Conservation (phyloP, 2,888 invertebrate genomes). For the Quadroppia sp. region DNA sequence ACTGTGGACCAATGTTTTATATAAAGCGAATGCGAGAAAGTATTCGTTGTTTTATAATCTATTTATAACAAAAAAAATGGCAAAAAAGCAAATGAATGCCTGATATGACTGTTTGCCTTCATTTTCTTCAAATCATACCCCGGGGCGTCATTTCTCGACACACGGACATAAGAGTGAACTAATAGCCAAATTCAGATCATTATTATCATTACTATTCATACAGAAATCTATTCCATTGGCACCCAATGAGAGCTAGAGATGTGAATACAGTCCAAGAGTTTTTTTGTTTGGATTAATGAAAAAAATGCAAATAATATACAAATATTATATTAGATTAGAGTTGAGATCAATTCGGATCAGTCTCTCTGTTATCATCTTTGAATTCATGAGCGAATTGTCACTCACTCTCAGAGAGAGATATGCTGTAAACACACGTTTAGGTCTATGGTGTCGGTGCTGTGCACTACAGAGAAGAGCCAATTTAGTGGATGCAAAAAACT, state of each 20-base stretch:
- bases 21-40: constrained; percentile 6
- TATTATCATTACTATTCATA: neutral
- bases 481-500: neutral
- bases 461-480: constrained; percentile 3
- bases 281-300: too few species aligned
- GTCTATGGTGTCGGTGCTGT: neutral
- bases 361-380: too few species aligned
- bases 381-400: too few species aligned
- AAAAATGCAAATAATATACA: neutral
- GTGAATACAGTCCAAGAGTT: too few species aligned
- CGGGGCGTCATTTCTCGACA: constrained; percentile 8
- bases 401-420: too few species aligned
- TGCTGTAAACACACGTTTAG: too few species aligned
- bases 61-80: constrained; percentile 6
- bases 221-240: too few species aligned
- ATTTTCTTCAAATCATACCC: constrained; percentile 12
- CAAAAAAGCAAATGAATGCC: constrained; percentile 14
- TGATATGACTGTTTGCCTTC: neutral
- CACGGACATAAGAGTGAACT: constrained; percentile 24
- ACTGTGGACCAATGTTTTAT: neutral
- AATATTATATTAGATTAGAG: neutral
- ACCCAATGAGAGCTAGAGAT: too few species aligned
- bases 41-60: constrained; percentile 18
- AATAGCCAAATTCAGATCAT: constrained; percentile 7
- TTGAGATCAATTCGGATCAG: too few species aligned